These are phyloP conservation scores for Teleiodes luculella DNA, from an alignment of 2,888 invertebrate species.

Conservation along the genomic window DNA sequence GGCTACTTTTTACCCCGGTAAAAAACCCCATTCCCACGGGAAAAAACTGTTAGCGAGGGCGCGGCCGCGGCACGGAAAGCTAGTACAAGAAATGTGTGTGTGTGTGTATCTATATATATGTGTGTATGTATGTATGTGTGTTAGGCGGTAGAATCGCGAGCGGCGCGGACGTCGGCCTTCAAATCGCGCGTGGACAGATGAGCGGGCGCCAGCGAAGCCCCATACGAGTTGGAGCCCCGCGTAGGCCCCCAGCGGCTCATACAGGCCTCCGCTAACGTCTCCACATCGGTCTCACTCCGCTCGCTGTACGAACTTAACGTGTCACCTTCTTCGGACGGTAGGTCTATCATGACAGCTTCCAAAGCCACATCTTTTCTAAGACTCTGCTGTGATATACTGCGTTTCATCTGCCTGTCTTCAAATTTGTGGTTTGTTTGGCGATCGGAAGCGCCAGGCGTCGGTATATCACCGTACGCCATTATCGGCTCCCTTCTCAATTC, in stretches of 20 bases:
- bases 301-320: constrained; percentile 34
- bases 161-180: too few species aligned
- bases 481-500: constrained; percentile 56
- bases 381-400: constrained; percentile 63
- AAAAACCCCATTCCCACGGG: too few species aligned
- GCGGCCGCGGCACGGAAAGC: too few species aligned
- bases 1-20: too few species aligned
- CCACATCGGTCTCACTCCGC: constrained; percentile 34
- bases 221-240: constrained; percentile 73
- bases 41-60: too few species aligned
- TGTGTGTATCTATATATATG: too few species aligned
- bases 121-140: too few species aligned
- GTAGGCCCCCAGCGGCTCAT: constrained; percentile 73
- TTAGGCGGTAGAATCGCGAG: too few species aligned
- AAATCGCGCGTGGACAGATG: constrained; percentile 64
- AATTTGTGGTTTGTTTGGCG: constrained; percentile 44
- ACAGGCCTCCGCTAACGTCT: constrained; percentile 28
- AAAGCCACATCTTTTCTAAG: constrained; percentile 61
- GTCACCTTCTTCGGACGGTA: constrained; percentile 48
- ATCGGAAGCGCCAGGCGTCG: constrained; percentile 50
- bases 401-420: constrained; percentile 36
- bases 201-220: constrained; percentile 45
- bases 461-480: constrained; percentile 57
- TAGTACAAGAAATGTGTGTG: too few species aligned
- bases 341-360: constrained; percentile 66